phyloP scores from a whole-genome alignment of 2,113 vertebrate species.

The Seriola aureovittata region DNA sequence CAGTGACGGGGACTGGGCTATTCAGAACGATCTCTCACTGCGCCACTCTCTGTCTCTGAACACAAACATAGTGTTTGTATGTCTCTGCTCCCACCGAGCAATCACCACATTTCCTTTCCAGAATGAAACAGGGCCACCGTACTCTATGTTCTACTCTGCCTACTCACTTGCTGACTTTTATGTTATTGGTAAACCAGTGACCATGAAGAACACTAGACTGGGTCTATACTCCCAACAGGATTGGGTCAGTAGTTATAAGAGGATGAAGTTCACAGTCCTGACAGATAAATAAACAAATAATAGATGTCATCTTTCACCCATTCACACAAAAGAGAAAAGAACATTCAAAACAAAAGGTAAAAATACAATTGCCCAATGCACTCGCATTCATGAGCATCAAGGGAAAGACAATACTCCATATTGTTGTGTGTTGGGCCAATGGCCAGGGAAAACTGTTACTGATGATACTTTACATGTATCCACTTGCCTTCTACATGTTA shows the following conservation, averaged over 20 bases:
- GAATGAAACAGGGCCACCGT: background rate
- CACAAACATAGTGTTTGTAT: background rate
- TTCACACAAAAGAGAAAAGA: constrained; percentile 52
- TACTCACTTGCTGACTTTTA: background rate
- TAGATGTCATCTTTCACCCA: constrained; percentile 45
- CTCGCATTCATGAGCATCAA: constrained; percentile 64
- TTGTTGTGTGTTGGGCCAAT: constrained; percentile 60
- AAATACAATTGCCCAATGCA: constrained; percentile 58
- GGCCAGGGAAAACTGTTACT: constrained; percentile 5
- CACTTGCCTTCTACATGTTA: constrained; percentile 33
- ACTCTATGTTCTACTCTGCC: background rate
- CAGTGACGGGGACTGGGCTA: constrained; percentile 27
- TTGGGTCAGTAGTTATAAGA: background rate
- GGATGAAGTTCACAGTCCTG: constrained; percentile 9
- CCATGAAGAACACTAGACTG: background rate
- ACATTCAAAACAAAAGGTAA: constrained; percentile 31
- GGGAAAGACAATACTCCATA: constrained; percentile 73
- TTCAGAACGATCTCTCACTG: constrained; percentile 37
- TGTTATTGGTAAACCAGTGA: background rate
- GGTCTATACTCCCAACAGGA: background rate
- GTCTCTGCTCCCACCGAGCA: background rate
- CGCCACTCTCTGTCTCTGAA: constrained; percentile 5
- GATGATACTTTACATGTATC: constrained; percentile 27
- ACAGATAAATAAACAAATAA: constrained; percentile 35
- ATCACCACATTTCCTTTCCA: background rate